phyloP scores from a whole-genome alignment of 1,140 invertebrate genomes.

The Drosophila prosaltans region DNA sequence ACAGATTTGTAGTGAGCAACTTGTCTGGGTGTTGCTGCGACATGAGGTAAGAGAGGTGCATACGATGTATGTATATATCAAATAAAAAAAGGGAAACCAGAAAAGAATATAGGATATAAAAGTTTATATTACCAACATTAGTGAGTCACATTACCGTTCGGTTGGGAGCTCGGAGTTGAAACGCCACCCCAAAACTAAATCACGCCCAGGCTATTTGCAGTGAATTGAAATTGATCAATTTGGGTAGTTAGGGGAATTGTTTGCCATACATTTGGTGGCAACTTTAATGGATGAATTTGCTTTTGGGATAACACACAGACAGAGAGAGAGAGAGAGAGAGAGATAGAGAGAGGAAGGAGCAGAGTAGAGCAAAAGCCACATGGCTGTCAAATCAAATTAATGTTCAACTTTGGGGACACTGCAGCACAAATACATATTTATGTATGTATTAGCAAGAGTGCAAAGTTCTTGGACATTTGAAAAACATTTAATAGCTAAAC shows the following conservation, averaged over 20 bases:
- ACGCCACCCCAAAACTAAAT: constrained; percentile 51
- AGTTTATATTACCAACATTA: constrained; percentile 70
- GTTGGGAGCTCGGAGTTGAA: neutral
- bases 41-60: constrained; percentile 27
- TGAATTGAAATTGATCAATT: constrained; percentile 80
- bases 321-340: constrained; percentile 9
- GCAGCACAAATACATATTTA: neutral
- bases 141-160: constrained; percentile 52
- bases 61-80: no score
- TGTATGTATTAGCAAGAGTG: neutral
- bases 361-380: neutral
- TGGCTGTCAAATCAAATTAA: constrained; percentile 65
- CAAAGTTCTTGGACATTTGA: neutral
- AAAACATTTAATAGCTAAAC: neutral
- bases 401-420: constrained; percentile 46
- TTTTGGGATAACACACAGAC: constrained; percentile 38
- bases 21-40: constrained; percentile 48
- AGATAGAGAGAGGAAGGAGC: constrained; percentile 3
- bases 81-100: neutral
- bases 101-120: constrained; percentile 28
- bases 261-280: constrained; percentile 58
- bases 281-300: constrained; percentile 72
- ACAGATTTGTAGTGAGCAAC: constrained; percentile 56
- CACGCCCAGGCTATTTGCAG: constrained; percentile 77
- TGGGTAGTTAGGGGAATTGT: constrained; percentile 76